Evolutionary conservation across 2,888 invertebrate species (phyloP), one percentile per base, ranked within the genome.

Genomic region (Dryobotodes eremita): DNA sequence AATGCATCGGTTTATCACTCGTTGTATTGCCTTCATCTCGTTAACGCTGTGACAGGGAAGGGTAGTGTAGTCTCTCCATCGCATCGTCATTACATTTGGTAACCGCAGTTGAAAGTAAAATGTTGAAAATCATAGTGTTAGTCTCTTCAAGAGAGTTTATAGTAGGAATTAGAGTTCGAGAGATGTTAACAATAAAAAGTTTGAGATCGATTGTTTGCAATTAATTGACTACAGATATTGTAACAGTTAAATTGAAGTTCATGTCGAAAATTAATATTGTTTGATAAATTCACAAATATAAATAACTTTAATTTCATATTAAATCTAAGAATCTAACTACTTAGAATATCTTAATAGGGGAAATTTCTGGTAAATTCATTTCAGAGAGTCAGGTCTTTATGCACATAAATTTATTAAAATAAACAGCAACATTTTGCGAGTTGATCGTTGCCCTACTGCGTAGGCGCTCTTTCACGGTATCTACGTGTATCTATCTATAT

Each of bases 401-500:
- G 85, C 83, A 87, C 87, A 84, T 85, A 81, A 84, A 80, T 77
- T 86, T 83, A 87, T 79, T 83, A 83, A 88, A 86, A 71, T 83
- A 84, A 86, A 82, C 79, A 80, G 70, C 80, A 85, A 86, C 77
- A 78, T 86, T 84, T 80, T 80, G 81, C 85, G 82, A 87, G 78
- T 86, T 80, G 82, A 84, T 86, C 83, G 86, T 85, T 73, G 87
- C 89, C 90, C 91, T 87, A 83, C 90, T 84, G 89, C 89, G 87
- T 90, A 89, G 92, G 91, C 88, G 87, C 88, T 92, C 90, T 92
- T 93, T 92, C 92, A 92, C 90, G 85, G 90, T 91, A 83, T 91
- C 85, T 93, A 91, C 92, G 91, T 94, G 93, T 95, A 94, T 93
- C 91, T 95, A 94, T 92, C 91, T 95, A 94, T 95, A 93, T 95